These are phyloP conservation scores for Leucoptera coffeella DNA, from an alignment of 2,888 invertebrate genomes.

Conservation along the genomic window DNA sequence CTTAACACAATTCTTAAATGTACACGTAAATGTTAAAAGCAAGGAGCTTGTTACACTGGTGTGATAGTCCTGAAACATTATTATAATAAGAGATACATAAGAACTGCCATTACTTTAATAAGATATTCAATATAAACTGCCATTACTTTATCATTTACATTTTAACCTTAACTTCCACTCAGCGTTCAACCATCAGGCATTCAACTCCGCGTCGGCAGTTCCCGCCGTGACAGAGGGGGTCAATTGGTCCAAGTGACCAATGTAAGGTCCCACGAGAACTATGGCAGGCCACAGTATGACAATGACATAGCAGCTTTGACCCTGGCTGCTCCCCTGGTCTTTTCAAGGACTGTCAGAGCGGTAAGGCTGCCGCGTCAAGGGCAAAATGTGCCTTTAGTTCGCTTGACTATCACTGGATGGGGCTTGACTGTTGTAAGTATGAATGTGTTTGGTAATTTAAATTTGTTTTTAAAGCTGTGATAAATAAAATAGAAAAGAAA, in stretches of 20 bases:
- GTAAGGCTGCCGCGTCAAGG: conserved; percentile 24
- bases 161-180: no score
- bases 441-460: no score
- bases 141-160: no score
- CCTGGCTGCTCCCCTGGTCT: conserved; percentile 22
- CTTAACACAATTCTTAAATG: no score
- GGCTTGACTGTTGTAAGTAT: conserved; percentile 35
- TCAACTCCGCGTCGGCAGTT: conserved; percentile 36
- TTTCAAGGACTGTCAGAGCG: conserved; percentile 19
- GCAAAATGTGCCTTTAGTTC: conserved; percentile 28
- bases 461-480: no score
- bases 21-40: no score
- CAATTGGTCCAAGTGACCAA: conserved; percentile 26
- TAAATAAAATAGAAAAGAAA: no score
- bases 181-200: conserved; percentile 13
- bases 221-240: conserved; percentile 37
- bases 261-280: conserved; percentile 28
- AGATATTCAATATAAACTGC: no score
- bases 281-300: conserved; percentile 33
- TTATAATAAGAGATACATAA: no score
- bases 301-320: conserved; percentile 36
- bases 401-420: conserved; percentile 43
- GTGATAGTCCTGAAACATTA: no score
- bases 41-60: no score
- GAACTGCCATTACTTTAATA: no score